Evolutionary conservation across 1,140 invertebrate genomes (phyloP).

Genomic region (Papilio aristodemus): DNA sequence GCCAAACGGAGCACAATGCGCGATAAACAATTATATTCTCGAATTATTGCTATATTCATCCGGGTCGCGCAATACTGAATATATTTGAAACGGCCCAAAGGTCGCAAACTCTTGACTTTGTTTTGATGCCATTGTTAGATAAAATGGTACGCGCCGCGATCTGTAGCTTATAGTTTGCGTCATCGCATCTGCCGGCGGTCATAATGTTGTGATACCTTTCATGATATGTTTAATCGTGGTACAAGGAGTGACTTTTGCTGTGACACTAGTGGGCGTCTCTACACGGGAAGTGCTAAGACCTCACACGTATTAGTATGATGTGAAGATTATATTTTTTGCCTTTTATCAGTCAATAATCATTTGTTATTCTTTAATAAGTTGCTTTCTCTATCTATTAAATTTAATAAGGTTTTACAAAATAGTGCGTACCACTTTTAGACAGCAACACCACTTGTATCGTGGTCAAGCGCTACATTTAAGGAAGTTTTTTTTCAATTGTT

Average conservation of each 20-base stretch:
- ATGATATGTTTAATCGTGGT: constrained; percentile 1
- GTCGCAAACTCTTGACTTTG: constrained; percentile 72
- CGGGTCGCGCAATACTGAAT: constrained; percentile 60
- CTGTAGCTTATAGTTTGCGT: constrained; percentile 46
- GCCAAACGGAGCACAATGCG: constrained; percentile 61
- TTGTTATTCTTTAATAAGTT: no score
- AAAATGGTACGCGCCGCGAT: constrained; percentile 49
- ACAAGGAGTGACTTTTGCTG: constrained; percentile 5
- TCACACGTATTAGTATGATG: constrained; percentile 5
- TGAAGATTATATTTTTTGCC: constrained; percentile 35
- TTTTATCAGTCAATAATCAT: constrained; percentile 12
- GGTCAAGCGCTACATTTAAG: no score
- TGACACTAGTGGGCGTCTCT: not conserved
- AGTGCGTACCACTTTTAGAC: no score
- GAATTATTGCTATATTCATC: constrained; percentile 68
- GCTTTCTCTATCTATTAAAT: no score
- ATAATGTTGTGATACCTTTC: constrained; percentile 34
- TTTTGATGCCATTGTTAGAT: constrained; percentile 72
- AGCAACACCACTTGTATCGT: no score
- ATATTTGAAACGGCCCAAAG: constrained; percentile 69
- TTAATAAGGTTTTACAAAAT: no score
- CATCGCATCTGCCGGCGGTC: constrained; percentile 36
- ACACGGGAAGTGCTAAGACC: not conserved
- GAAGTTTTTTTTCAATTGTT: no score
- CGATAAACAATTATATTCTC: constrained; percentile 67